Base-by-base conservation (phyloP, 2,113 vertebrate species). In the Strigops habroptila region DNA sequence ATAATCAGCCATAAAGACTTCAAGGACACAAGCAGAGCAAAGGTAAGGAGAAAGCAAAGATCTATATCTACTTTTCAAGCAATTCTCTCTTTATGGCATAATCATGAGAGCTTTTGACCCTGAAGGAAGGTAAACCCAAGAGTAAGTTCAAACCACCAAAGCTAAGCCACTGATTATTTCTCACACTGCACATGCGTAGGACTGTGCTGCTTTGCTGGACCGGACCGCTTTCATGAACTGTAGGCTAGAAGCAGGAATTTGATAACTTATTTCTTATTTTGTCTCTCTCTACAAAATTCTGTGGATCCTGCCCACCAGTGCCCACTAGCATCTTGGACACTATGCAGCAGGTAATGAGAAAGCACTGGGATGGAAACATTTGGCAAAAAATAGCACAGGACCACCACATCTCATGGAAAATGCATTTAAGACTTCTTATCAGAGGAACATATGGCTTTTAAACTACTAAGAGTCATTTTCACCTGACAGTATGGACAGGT, bases 1-100 rank as follows among this genome's bases (percentile, higher is more conserved):
- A 1, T 24, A 44, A 57, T 6, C 0, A 0, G 5, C 44, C 65
- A 51, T 24, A 55, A 83, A 41, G 44, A 60, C 52, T n/a, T 77
- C 48, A 68, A 91, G 57, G 43, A 75, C 49, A 87, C 11, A 69
- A 52, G 17, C 35, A 68, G 52, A 44, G 65, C 8, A 79, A 75
- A 73, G 13, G 18, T n/a, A 59, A 7, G 63, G 12, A 76, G 49
- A 70, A 77, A 74, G n/a, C 5, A 25, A 17, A 68, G 25, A 31
- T 35, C 48, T 0, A 3, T 5, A 37, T n/a, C 67, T 75, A 41
- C 14, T 71, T 81, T 55, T 41, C 81, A 71, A 39, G 37, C 51
- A 89, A 23, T 51, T 53, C 19, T 91, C 28, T 62, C 48, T 90
- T 44, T 37, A 75, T 22, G 27, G 39, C 37, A 22, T n/a, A 79